A percentile compares a stretch with the other conserved stretches of the same genome.
Evolutionary conservation across 2,797 vertebrate genomes (phyloP).

Genomic region (Valencia hispanica): DNA sequence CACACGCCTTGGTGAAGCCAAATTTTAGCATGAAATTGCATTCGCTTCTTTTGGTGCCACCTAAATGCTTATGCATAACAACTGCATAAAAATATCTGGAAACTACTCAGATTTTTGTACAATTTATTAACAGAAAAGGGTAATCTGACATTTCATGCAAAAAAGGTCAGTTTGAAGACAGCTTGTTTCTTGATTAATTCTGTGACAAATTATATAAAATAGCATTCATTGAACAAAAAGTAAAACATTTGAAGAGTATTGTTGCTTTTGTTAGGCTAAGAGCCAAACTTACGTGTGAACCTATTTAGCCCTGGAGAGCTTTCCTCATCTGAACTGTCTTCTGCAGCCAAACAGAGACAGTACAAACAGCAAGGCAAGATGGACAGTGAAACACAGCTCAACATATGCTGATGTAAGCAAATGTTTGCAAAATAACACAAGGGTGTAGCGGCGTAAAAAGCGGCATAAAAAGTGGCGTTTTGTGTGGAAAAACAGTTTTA

Average conservation of each 20-base stretch:
- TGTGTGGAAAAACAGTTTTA: too few relatives aligned
- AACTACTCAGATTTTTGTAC: too few relatives aligned
- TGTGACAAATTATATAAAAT: neutral
- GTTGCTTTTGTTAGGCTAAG: constrained; percentile 42
- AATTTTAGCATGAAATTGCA: too few relatives aligned
- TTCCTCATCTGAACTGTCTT: constrained; percentile 84
- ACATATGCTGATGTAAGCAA: constrained; percentile 50
- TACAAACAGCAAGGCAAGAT: constrained; percentile 74
- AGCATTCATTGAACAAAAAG: neutral
- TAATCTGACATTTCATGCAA: neutral
- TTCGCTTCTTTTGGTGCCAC: too few relatives aligned
- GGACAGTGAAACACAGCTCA: constrained; percentile 54
- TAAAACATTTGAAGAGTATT: constrained; percentile 34
- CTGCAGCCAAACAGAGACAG: constrained; percentile 82
- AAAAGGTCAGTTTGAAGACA: neutral
- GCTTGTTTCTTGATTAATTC: neutral
- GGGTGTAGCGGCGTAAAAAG: too few relatives aligned
- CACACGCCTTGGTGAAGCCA: too few relatives aligned
- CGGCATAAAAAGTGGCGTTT: too few relatives aligned
- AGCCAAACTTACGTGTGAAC: constrained; percentile 83
- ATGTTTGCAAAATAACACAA: constrained; percentile 48
- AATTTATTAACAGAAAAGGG: neutral
- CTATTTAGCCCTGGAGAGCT: constrained; percentile 78
- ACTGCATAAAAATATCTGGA: too few relatives aligned
- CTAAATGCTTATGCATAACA: too few relatives aligned